Conservation (phyloP, 1,140 invertebrate genomes). For the Sminthurinus signatus region DNA sequence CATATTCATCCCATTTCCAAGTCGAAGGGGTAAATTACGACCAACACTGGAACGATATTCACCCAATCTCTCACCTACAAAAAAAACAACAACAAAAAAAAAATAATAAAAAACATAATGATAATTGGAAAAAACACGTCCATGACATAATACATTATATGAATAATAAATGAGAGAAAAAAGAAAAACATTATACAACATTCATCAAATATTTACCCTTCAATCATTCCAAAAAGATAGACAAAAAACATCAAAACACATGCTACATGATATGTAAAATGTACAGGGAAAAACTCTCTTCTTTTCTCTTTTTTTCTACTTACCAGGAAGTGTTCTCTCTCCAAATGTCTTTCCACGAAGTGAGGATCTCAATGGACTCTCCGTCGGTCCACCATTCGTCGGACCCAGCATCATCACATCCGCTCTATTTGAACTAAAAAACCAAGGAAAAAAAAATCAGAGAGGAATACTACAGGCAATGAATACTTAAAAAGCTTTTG, state of each 20-base stretch:
- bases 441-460: constrained; percentile 8
- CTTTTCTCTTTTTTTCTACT: no score
- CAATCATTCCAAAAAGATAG: no score
- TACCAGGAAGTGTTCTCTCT: constrained; percentile 40
- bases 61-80: constrained; percentile 38
- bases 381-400: constrained; percentile 37
- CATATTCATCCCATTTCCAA: constrained; percentile 39
- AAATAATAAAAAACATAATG: constrained; percentile 4
- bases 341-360: constrained; percentile 41
- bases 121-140: no score
- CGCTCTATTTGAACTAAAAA: constrained; percentile 39
- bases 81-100: neutral
- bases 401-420: constrained; percentile 40
- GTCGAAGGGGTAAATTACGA: constrained; percentile 37
- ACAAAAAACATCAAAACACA: neutral
- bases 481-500: constrained; percentile 3
- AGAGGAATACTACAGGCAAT: constrained; percentile 6
- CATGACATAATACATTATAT: no score
- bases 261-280: no score
- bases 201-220: no score
- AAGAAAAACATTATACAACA: no score
- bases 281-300: no score
- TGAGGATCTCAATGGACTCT: no score
- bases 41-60: constrained; percentile 41
- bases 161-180: no score